Evolutionary conservation across 2,113 vertebrate genomes (phyloP).

Genomic region (Microcebus murinus): DNA sequence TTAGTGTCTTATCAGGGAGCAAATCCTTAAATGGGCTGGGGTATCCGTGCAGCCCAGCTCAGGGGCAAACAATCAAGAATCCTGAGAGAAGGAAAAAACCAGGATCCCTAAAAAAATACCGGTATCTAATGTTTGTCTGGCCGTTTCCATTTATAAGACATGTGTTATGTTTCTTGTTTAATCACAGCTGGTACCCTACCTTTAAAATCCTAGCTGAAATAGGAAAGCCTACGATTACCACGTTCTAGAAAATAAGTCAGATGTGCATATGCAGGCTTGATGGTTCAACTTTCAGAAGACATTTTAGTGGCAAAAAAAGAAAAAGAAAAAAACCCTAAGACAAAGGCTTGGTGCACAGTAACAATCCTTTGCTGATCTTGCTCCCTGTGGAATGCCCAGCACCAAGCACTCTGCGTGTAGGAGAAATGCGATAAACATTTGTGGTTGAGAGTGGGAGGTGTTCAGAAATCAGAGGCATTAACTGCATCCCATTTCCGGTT

Average conservation of each 20-base stretch:
- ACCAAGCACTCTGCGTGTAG: neutral
- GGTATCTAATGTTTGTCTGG: neutral
- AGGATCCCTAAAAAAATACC: slow-evolving; percentile 33
- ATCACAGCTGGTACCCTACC: neutral
- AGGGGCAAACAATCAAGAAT: neutral
- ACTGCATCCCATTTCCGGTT: neutral
- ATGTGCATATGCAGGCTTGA: neutral
- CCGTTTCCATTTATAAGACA: neutral
- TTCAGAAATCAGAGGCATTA: neutral
- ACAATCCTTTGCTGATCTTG: neutral
- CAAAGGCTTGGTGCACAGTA: neutral
- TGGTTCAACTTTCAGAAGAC: neutral
- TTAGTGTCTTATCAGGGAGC: neutral
- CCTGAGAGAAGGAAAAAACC: neutral
- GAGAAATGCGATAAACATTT: neutral
- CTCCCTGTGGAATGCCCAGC: neutral
- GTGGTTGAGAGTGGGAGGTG: neutral
- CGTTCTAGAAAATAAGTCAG: slow-evolving; percentile 9
- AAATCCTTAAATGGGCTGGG: neutral
- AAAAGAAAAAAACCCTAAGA: neutral
- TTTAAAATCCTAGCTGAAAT: slow-evolving; percentile 28
- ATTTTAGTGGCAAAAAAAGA: neutral
- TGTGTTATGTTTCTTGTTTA: slow-evolving; percentile 14
- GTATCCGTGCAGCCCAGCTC: neutral
- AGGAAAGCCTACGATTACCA: neutral